Evolutionary conservation across 2,888 invertebrate species (phyloP).

Genomic region (Rotaria magnacalcarata): DNA sequence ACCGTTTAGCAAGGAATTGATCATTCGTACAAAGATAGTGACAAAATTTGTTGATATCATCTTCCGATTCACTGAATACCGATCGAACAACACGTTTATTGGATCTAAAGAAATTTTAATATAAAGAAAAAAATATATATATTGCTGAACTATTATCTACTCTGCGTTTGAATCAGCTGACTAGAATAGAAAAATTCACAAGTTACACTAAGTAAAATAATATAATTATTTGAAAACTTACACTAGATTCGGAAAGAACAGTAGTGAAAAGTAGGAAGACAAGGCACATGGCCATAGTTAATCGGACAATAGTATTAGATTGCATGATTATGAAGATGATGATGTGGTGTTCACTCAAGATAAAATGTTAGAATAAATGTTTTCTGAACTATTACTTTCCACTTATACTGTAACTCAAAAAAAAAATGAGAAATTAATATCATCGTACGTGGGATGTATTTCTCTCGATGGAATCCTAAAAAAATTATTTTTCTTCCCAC

Average conservation of each 20-base stretch:
- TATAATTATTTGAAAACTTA: neutral
- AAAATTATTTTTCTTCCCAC: neutral
- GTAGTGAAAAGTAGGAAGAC: neutral
- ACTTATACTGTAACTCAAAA: neutral
- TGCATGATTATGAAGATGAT: neutral
- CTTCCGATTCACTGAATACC: neutral
- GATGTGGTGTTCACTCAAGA: neutral
- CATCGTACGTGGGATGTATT: neutral
- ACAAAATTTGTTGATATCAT: neutral
- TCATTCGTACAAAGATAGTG: neutral
- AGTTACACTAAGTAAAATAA: too few species aligned
- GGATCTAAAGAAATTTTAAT: neutral
- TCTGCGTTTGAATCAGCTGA: neutral
- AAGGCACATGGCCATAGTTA: neutral
- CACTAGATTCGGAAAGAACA: neutral
- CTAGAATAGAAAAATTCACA: neutral
- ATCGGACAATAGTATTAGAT: neutral
- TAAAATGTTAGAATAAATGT: neutral
- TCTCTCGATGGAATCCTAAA: neutral
- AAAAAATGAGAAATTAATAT: neutral
- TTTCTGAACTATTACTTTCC: neutral
- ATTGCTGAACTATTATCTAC: neutral
- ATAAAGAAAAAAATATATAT: neutral
- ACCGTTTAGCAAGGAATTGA: neutral
- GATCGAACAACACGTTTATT: neutral